Base-by-base conservation (phyloP, 1,140 invertebrate species). In the Macrosteles quadrilineatus region DNA sequence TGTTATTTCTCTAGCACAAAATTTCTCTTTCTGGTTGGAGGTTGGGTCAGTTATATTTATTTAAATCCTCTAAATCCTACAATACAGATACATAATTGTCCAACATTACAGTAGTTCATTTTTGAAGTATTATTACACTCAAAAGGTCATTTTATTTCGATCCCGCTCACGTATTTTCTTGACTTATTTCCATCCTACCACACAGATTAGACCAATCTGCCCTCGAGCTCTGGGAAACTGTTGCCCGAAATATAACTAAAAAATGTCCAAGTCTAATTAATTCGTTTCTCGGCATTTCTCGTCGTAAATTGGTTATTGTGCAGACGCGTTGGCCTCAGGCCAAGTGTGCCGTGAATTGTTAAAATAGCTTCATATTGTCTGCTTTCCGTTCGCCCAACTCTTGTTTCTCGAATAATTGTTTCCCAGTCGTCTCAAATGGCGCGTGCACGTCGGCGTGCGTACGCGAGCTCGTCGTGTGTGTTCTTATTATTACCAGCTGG, bases 401-500 rank as follows among this genome's bases (percentile, higher is more conserved):
- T 59, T 59, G 55, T 59, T 59, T 59, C 55, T 59, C 55, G 47
- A 59, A 59, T 59, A 59, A 59, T 59, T 59, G 55, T 59, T 59
- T 27, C 55, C 55, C 23, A 59, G 55, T 29, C 4, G 55, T 25
- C 55, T 59, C 55, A 59, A 59, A 59, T 59, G 27, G 55, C 27
- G 23, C 55, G 21, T 25, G 25, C 55, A 25, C 21, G 36, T 19
- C 14, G 14, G n/a, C 21, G 47, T 50, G 47, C 21, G 47, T 50
- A n/a, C 21, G 14, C 47, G 21, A 4, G 21, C 36, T 17, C 47
- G 6, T 19, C 47, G 47, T 50, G 47, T 50, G 47, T 50, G 47
- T 50, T 50, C 47, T 50, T 50, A 50, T 50, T 50, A 50, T 50
- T 50, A 50, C 4, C 47, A 19, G 21, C 47, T 50, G 47, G 47